Percentiles rank a stretch among this genome's conserved stretches.
Conservation (phyloP, 2,113 vertebrate genomes). For the Colaptes auratus region DNA sequence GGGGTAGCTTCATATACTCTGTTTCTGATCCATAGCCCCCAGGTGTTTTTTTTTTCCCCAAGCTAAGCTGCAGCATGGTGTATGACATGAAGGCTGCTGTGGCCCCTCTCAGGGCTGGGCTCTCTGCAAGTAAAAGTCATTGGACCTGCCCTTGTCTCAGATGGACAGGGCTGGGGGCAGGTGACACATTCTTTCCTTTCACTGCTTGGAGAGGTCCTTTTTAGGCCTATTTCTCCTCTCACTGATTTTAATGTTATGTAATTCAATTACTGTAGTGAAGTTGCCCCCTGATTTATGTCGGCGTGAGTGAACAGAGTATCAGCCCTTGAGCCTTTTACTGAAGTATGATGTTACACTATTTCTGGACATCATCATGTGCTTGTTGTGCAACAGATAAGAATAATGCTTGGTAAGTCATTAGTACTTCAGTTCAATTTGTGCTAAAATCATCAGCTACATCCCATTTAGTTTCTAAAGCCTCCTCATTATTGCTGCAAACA, state of each 20-base stretch:
- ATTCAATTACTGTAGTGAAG: constrained; percentile 10
- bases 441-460: constrained; percentile 68
- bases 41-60: rapidly evolving
- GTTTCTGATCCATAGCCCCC: not conserved
- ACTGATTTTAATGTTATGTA: not conserved
- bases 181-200: not conserved
- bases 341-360: constrained; percentile 47
- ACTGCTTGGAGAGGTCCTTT: not conserved
- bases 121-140: not conserved
- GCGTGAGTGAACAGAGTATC: not conserved
- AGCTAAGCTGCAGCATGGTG: not conserved
- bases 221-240: not conserved
- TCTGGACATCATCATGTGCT: constrained; percentile 38
- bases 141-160: not conserved
- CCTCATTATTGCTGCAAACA: constrained; percentile 59
- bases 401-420: constrained; percentile 60
- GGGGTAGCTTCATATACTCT: not conserved
- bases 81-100: not conserved
- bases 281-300: not conserved
- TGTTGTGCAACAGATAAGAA: constrained; percentile 58
- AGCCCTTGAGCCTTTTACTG: not conserved
- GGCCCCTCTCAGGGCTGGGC: rapidly evolving
- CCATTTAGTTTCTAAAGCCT: constrained; percentile 57
- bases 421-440: constrained; percentile 59
- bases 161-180: not conserved